Percentiles rank a stretch among this genome's conserved stretches.
Evolutionary conservation across 2,888 invertebrate genomes (phyloP).

Genomic region (Drosophila eohydei): DNA sequence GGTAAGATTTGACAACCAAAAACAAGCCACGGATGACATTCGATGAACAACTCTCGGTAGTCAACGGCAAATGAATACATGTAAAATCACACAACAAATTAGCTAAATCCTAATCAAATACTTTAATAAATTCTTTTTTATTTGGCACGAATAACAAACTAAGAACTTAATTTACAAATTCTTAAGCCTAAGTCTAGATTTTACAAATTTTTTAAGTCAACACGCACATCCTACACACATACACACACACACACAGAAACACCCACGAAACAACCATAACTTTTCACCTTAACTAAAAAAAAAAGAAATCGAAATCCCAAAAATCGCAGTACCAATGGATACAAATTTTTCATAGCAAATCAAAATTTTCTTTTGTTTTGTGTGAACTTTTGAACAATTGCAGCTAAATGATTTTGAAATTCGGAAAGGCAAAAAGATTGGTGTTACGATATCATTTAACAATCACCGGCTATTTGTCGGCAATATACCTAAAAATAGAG

Average conservation of each 20-base stretch:
- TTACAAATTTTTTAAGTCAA: constrained; percentile 42
- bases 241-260: constrained; percentile 15
- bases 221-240: constrained; percentile 24
- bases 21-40: constrained; percentile 44
- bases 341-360: constrained; percentile 81
- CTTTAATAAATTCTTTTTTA: constrained; percentile 69
- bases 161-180: constrained; percentile 50
- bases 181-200: constrained; percentile 47
- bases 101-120: constrained; percentile 47
- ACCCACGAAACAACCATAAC: constrained; percentile 38
- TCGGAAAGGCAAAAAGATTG: constrained; percentile 99
- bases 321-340: constrained; percentile 65
- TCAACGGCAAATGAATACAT: constrained; percentile 35
- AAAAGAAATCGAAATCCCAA: constrained; percentile 30
- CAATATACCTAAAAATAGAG: constrained; percentile 99
- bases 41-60: constrained; percentile 46
- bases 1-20: constrained; percentile 44
- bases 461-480: constrained; percentile 99
- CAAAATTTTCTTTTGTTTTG: constrained; percentile 81
- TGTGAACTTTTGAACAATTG: constrained; percentile 90
- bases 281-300: constrained; percentile 47
- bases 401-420: constrained; percentile 99
- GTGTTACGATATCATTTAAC: constrained; percentile 99
- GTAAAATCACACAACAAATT: constrained; percentile 27
- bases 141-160: constrained; percentile 78